These are phyloP conservation scores for Cheirogaleus major DNA, from an alignment of 2,797 vertebrate genomes.

Conservation along the genomic window DNA sequence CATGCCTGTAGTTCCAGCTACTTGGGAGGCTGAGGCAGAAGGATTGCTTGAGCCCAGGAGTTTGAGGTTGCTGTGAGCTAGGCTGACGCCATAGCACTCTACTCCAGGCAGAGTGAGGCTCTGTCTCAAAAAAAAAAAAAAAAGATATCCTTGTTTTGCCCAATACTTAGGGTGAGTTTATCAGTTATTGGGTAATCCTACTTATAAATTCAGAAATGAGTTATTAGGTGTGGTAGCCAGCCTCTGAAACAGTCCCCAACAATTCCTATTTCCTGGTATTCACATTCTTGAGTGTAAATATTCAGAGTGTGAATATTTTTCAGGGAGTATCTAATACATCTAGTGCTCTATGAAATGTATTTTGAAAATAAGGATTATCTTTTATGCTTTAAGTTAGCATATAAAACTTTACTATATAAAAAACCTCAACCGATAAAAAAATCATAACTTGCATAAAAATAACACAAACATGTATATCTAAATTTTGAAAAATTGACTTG, in stretches of 20 bases:
- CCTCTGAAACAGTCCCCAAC: not conserved
- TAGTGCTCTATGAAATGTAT: not conserved
- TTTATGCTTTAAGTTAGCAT: not conserved
- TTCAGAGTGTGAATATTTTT: not conserved
- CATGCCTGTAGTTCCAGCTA: too few species aligned
- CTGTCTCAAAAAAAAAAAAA: not conserved
- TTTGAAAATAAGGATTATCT: not conserved
- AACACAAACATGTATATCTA: not conserved
- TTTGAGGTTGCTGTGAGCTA: too few species aligned
- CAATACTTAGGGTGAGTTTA: not conserved
- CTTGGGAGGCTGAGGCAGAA: too few species aligned
- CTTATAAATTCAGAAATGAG: constrained; percentile 13
- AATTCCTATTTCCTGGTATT: not conserved
- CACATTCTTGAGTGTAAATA: not conserved
- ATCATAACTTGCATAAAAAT: not conserved
- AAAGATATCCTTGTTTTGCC: not conserved
- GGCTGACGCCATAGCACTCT: too few species aligned
- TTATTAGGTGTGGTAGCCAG: not conserved
- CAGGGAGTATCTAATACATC: not conserved
- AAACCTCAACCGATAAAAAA: not conserved
- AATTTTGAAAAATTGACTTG: not conserved
- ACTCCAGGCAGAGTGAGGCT: too few species aligned
- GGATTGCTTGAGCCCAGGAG: too few species aligned
- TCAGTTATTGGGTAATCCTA: not conserved
- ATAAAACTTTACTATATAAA: not conserved